Percentiles rank a stretch among this genome's conserved stretches.
phyloP scores from a whole-genome alignment of 2,888 invertebrate species.

The Lordiphosa andalusiaca region DNA sequence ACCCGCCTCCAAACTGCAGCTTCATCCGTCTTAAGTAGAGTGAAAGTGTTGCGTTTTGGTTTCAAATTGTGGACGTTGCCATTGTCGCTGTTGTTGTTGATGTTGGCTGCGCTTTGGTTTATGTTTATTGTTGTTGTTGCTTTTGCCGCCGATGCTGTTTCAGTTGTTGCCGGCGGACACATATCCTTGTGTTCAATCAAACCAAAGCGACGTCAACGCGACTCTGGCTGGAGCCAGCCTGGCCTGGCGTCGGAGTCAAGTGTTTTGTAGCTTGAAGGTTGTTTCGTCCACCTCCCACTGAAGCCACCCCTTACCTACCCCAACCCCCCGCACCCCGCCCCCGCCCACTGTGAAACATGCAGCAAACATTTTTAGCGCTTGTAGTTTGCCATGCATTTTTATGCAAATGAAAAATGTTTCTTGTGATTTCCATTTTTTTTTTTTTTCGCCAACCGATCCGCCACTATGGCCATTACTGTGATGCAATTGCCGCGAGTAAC shows the following conservation, averaged over 20 bases:
- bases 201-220: conserved; percentile 75
- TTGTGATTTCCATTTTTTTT: conserved; percentile 64
- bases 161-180: conserved; percentile 65
- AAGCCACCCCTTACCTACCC: conserved; percentile 7
- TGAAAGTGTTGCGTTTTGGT: conserved; percentile 73
- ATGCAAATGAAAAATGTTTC: conserved; percentile 75
- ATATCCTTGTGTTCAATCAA: conserved; percentile 70
- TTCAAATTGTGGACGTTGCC: conserved; percentile 45
- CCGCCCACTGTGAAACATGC: conserved; percentile 36
- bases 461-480: conserved; percentile 64
- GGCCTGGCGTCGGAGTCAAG: conserved; percentile 53
- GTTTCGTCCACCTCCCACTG: conserved; percentile 66
- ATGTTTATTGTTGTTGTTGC: conserved; percentile 29
- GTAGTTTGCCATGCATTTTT: conserved; percentile 70
- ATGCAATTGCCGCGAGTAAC: conserved; percentile 75
- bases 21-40: conserved; percentile 70
- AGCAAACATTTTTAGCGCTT: conserved; percentile 73
- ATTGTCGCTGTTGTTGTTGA: conserved; percentile 36
- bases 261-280: conserved; percentile 73
- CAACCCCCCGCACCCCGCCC: too few species aligned
- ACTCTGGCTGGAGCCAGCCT: conserved; percentile 19
- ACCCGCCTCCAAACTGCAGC: conserved; percentile 24
- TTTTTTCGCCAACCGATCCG: conserved; percentile 32
- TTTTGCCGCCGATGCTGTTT: conserved; percentile 28
- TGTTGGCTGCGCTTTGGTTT: conserved; percentile 34